A percentile compares a stretch with the other conserved stretches of the same genome.
Conservation (phyloP, 2,797 vertebrate genomes). For the Gallinago nigripennis region DNA sequence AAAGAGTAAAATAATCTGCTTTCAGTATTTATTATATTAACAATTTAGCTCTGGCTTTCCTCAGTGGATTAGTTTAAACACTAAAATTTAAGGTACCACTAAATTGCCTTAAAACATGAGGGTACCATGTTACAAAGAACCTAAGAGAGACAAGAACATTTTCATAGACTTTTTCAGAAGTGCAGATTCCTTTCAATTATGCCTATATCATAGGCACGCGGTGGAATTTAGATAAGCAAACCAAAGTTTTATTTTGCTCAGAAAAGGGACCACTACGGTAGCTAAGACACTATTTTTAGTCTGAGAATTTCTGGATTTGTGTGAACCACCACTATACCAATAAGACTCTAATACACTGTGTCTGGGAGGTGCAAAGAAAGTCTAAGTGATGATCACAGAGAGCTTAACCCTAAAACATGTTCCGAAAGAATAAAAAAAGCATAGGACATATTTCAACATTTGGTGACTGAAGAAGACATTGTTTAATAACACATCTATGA, state of each 20-base stretch:
- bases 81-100: not conserved
- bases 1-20: conserved; percentile 7
- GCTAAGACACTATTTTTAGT: not conserved
- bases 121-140: not conserved
- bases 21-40: not conserved
- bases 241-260: not conserved
- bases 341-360: not conserved
- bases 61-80: not conserved
- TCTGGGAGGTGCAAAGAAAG: not conserved
- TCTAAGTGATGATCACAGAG: not conserved
- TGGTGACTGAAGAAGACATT: not conserved
- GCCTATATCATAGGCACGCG: not conserved
- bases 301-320: not conserved
- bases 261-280: not conserved
- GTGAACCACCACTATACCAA: not conserved
- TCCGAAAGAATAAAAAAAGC: not conserved
- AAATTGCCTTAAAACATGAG: not conserved
- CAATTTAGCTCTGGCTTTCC: not conserved
- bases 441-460: not conserved
- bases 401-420: not conserved
- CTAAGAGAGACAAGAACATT: not conserved
- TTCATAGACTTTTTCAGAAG: not conserved
- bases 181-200: not conserved
- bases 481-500: not conserved
- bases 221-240: not conserved